These are phyloP conservation scores for Norana najaformis DNA, from an alignment of 2,888 invertebrate species.

Conservation along the genomic window DNA sequence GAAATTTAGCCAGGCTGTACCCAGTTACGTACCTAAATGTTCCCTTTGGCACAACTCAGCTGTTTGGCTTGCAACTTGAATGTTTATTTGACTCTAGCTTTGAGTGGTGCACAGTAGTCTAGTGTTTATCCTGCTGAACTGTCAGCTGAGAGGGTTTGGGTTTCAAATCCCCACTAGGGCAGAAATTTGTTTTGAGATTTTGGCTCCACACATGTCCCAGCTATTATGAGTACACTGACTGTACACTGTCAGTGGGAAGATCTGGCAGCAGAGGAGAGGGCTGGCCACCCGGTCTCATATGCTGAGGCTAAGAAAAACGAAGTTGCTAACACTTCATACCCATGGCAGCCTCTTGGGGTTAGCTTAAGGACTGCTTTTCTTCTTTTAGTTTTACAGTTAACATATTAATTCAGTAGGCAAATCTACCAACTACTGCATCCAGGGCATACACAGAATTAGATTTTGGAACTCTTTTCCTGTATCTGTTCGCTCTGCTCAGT, in stretches of 20 bases:
- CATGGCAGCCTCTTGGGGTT: not conserved
- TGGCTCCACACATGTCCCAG: not conserved
- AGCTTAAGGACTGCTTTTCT: not conserved
- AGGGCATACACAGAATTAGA: too few species aligned
- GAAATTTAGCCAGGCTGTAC: not conserved
- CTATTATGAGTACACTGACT: too few species aligned
- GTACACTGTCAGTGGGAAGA: too few species aligned
- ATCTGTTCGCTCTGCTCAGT: too few species aligned
- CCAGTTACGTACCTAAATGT: too few species aligned
- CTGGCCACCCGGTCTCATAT: not conserved
- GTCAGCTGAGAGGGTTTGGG: not conserved
- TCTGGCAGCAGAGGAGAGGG: too few species aligned
- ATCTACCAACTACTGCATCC: not conserved
- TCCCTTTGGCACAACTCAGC: too few species aligned
- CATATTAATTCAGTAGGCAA: not conserved
- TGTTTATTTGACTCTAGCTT: not conserved
- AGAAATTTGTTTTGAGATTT: not conserved
- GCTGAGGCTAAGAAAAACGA: not conserved
- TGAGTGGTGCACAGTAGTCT: not conserved
- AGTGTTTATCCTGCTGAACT: not conserved
- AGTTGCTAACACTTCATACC: not conserved
- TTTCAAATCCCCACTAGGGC: not conserved
- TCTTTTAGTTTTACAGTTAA: too few species aligned
- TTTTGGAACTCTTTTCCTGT: too few species aligned
- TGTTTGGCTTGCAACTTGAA: not conserved